Percentiles rank a stretch among this genome's conserved stretches.
These are phyloP conservation scores for Ornithorhynchus anatinus DNA, from an alignment of 2,113 vertebrate species.

Conservation along the genomic window DNA sequence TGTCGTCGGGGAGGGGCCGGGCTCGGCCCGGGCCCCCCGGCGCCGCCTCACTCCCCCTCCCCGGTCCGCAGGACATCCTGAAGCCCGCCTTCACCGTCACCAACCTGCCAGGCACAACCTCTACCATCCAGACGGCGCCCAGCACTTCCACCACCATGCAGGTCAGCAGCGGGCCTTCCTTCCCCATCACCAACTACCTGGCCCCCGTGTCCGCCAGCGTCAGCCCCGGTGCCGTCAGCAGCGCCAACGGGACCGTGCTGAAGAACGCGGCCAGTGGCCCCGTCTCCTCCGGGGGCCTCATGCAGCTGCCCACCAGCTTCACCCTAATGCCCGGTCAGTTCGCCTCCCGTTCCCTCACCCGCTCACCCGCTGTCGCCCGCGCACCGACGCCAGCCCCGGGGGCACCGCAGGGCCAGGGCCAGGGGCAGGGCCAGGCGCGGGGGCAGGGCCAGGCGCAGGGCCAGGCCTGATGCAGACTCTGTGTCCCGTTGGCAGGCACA, in stretches of 20 bases:
- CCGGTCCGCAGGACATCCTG: conserved; percentile 81
- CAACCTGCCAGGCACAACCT: conserved; percentile 89
- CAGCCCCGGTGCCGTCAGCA: conserved; percentile 81
- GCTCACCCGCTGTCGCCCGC: conserved; percentile 5
- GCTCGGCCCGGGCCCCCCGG: neutral
- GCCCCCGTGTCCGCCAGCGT: conserved; percentile 87
- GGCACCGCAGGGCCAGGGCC: neutral
- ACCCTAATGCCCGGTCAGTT: conserved; percentile 95
- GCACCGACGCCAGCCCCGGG: neutral
- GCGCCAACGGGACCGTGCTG: conserved; percentile 93
- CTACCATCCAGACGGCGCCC: conserved; percentile 84
- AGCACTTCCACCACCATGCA: conserved; percentile 98
- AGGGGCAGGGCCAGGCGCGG: conserved; percentile 11
- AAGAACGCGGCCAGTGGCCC: conserved; percentile 83
- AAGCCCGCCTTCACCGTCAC: conserved; percentile 95
- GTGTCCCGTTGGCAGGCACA: conserved; percentile 69
- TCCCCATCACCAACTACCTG: conserved; percentile 98
- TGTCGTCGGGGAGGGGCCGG: neutral
- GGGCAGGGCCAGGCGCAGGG: conserved; percentile 17
- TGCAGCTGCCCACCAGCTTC: conserved; percentile 94
- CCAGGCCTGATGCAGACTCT: conserved; percentile 40
- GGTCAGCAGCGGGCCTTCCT: conserved; percentile 91
- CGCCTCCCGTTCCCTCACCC: too few species aligned
- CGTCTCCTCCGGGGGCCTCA: conserved; percentile 83
- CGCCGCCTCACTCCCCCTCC: neutral